Conservation (phyloP, 30 jellyfish, hydroid and myxozoan genomes). For the Aurelia sp. region DNA sequence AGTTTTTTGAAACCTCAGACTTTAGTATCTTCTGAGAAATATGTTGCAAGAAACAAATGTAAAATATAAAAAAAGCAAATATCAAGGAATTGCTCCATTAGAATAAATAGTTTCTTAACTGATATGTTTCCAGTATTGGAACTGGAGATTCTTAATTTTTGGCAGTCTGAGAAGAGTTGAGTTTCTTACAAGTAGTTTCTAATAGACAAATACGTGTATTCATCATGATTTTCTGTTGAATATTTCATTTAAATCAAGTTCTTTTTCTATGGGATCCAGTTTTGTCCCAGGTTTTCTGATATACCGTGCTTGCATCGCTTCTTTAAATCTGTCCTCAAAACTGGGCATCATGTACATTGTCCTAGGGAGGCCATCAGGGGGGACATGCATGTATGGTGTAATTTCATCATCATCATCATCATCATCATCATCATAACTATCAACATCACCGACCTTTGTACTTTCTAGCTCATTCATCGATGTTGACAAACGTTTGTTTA, state of each 20-base stretch:
- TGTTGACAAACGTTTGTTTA: slow-evolving; percentile 60
- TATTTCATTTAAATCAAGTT: slow-evolving; percentile 55
- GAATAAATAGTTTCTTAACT: too few relatives aligned
- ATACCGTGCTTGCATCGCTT: slow-evolving; percentile 80
- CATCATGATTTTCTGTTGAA: slow-evolving; percentile 11
- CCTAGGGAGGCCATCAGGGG: slow-evolving; percentile 87
- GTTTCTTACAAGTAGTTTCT: too few relatives aligned
- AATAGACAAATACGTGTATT: too few relatives aligned
- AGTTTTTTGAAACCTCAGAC: too few relatives aligned
- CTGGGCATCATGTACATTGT: slow-evolving; percentile 79
- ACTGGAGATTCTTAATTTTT: too few relatives aligned
- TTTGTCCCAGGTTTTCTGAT: slow-evolving; percentile 81
- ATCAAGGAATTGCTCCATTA: too few relatives aligned
- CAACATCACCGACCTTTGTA: not conserved
- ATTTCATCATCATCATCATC: slow-evolving; percentile 34
- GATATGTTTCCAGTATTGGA: too few relatives aligned
- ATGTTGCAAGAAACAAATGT: too few relatives aligned
- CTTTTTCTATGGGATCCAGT: slow-evolving; percentile 79
- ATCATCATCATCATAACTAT: too few relatives aligned
- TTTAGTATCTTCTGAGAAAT: too few relatives aligned
- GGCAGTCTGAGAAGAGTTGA: too few relatives aligned
- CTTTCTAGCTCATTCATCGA: slow-evolving; percentile 51
- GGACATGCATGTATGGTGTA: slow-evolving; percentile 62
- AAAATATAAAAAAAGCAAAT: too few relatives aligned
- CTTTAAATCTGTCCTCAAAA: slow-evolving; percentile 49